Evolutionary conservation across 2,888 invertebrate species (phyloP).

Genomic region (Erpobdella octoculata): DNA sequence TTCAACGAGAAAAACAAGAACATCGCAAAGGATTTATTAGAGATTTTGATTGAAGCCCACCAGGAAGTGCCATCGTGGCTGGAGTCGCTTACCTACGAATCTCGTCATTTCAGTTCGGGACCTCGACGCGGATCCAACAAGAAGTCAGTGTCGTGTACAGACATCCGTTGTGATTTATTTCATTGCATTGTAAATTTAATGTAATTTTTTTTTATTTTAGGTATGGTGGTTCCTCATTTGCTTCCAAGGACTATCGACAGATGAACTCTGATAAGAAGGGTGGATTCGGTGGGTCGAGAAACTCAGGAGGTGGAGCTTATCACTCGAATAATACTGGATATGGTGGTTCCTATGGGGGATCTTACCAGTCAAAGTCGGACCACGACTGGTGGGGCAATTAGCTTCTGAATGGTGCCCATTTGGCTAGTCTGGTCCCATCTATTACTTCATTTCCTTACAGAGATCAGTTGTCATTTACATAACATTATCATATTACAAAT

Average conservation of each 20-base stretch:
- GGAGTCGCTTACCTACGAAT: conserved; percentile 55
- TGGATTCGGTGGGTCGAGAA: conserved; percentile 20
- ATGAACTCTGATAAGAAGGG: conserved; percentile 4
- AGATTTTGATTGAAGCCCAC: conserved; percentile 86
- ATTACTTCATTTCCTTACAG: no score
- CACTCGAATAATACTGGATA: conserved; percentile 22
- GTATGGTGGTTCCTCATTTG: conserved; percentile 27
- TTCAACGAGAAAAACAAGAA: conserved; percentile 95
- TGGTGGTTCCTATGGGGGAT: conserved; percentile 29
- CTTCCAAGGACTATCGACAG: conserved; percentile 33
- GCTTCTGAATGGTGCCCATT: background rate
- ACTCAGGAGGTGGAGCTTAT: conserved; percentile 13
- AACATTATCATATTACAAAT: no score
- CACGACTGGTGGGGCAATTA: conserved; percentile 35
- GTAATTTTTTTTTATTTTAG: background rate
- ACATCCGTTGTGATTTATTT: background rate
- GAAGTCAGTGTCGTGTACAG: conserved; percentile 18
- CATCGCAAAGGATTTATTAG: conserved; percentile 81
- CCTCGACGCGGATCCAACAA: conserved; percentile 32
- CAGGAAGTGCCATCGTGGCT: conserved; percentile 86
- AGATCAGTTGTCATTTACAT: no score
- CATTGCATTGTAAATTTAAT: background rate
- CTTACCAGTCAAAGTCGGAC: conserved; percentile 27
- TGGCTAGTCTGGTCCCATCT: background rate
- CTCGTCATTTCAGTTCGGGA: conserved; percentile 39